Conservation (phyloP, 2,113 vertebrate species). For the Indicator indicator region DNA sequence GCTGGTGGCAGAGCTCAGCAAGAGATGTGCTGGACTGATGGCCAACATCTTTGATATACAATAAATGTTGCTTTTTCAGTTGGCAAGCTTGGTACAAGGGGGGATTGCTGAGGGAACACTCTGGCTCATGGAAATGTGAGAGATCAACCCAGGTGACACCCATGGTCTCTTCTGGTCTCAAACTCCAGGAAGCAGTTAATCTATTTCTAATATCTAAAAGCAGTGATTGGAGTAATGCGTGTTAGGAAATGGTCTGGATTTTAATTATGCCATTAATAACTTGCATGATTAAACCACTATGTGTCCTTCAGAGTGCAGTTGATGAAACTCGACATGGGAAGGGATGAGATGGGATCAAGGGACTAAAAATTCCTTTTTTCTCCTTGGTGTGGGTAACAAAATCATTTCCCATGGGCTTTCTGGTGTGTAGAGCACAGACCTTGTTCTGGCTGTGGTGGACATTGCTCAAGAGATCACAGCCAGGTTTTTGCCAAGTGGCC, state of each 20-base stretch:
- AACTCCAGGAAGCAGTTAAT: background rate
- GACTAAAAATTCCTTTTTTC: too few species aligned
- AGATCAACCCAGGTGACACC: background rate
- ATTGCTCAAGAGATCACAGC: too few species aligned
- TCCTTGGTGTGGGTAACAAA: too few species aligned
- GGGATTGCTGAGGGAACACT: background rate
- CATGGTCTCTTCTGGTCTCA: background rate
- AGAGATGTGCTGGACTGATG: background rate
- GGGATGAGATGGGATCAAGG: background rate
- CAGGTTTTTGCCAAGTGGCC: too few species aligned
- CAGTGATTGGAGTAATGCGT: background rate
- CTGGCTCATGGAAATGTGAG: background rate
- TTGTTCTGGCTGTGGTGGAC: too few species aligned
- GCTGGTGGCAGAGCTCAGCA: background rate
- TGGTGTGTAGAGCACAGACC: rapidly evolving
- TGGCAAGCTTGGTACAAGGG: background rate
- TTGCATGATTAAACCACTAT: background rate
- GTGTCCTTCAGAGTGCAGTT: background rate
- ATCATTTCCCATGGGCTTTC: background rate
- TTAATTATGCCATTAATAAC: background rate
- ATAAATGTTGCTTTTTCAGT: background rate
- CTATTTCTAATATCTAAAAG: background rate
- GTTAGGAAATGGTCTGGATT: background rate
- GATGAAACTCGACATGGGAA: background rate
- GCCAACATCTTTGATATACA: background rate